These are phyloP conservation scores for Hydractinia echinata DNA, from an alignment of 30 jellyfish, hydroid and myxozoan species.

Conservation along the genomic window DNA sequence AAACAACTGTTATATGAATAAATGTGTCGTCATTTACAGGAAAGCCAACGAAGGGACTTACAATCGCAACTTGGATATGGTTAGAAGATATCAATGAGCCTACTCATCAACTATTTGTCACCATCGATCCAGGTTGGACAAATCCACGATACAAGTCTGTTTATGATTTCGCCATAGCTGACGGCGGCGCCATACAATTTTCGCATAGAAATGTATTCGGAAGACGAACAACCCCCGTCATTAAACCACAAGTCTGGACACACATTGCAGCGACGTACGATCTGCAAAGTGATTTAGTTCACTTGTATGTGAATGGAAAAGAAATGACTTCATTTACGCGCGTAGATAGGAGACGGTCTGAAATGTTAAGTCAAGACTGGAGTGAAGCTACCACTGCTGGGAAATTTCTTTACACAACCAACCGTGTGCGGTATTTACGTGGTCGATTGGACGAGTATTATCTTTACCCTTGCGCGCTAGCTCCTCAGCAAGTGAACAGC, in stretches of 20 bases:
- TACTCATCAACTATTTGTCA: slow-evolving; percentile 84
- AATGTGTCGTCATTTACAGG: slow-evolving; percentile 25
- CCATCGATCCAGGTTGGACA: slow-evolving; percentile 96
- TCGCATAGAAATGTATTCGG: slow-evolving; percentile 88
- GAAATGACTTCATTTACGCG: slow-evolving; percentile 45
- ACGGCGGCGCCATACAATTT: slow-evolving; percentile 78
- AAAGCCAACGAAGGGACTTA: slow-evolving; percentile 74
- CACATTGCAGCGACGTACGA: slow-evolving; percentile 91
- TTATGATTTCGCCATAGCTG: slow-evolving; percentile 69
- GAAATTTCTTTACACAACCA: slow-evolving; percentile 51
- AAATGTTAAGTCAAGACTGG: slow-evolving; percentile 77
- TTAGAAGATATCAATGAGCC: slow-evolving; percentile 75
- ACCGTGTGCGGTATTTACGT: slow-evolving; percentile 57
- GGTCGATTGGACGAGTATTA: slow-evolving; percentile 84
- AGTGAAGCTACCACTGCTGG: slow-evolving; percentile 80
- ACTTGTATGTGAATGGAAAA: slow-evolving; percentile 63
- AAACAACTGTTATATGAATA: too few relatives aligned
- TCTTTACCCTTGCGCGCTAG: slow-evolving; percentile 77
- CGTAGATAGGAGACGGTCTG: slow-evolving; percentile 48
- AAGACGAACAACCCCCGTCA: slow-evolving; percentile 71
- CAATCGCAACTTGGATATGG: slow-evolving; percentile 89
- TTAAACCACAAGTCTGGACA: slow-evolving; percentile 81
- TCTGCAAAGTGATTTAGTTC: slow-evolving; percentile 50
- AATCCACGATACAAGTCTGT: slow-evolving; percentile 70
- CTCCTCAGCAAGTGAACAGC: slow-evolving; percentile 45